These are phyloP conservation scores for Halcyon chelicuti DNA, from an alignment of 2,797 vertebrate species.

Conservation along the genomic window DNA sequence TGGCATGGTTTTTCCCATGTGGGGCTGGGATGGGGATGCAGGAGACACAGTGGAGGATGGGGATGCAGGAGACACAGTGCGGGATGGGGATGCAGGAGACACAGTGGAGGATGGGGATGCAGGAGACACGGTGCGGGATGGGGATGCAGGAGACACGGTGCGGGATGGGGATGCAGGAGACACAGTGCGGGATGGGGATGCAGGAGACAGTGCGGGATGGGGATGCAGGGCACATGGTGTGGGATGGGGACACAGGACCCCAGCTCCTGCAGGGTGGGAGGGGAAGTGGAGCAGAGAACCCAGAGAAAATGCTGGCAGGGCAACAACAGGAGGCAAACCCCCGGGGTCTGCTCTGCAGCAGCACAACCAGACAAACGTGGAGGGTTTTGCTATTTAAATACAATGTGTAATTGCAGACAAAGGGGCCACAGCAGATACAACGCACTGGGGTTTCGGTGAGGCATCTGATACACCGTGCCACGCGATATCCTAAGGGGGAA, in stretches of 20 bases:
- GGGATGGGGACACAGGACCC: background rate
- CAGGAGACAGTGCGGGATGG: no score
- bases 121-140: no score
- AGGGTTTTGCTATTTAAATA: background rate
- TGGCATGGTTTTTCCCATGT: background rate
- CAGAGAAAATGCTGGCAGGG: background rate
- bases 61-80: accelerated
- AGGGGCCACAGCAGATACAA: background rate
- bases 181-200: no score
- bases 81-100: background rate
- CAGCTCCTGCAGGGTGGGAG: background rate
- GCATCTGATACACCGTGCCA: background rate
- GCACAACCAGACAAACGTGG: background rate
- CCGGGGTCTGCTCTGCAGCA: accelerated
- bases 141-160: background rate
- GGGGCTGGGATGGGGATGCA: background rate
- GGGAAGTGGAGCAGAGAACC: background rate
- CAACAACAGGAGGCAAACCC: background rate
- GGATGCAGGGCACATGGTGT: background rate
- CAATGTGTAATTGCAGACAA: background rate
- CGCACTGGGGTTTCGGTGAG: background rate
- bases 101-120: background rate
- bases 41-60: background rate
- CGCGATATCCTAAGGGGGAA: background rate
- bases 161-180: no score